Conservation (phyloP, 2,888 invertebrate species). For the Fabriciana adippe region DNA sequence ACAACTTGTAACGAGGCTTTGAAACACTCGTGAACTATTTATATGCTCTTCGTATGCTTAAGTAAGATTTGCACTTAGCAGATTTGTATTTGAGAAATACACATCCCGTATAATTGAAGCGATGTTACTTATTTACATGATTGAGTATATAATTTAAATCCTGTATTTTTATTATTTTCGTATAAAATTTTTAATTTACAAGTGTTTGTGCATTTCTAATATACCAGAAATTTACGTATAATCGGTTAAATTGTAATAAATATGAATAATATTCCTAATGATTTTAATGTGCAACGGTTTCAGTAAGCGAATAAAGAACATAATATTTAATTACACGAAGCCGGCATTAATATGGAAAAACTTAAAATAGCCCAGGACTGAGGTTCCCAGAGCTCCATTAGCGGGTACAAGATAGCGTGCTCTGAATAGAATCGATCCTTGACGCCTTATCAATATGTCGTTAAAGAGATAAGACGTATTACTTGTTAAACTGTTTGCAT, state of each 20-base stretch:
- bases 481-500: slow-evolving; percentile 21
- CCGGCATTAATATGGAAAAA: slow-evolving; percentile 24
- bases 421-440: slow-evolving; percentile 57
- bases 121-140: too few species aligned
- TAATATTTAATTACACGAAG: background rate
- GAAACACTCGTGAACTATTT: slow-evolving; percentile 22
- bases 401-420: slow-evolving; percentile 61
- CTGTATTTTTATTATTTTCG: too few species aligned
- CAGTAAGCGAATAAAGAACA: background rate
- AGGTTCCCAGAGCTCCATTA: slow-evolving; percentile 69
- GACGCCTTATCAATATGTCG: slow-evolving; percentile 60
- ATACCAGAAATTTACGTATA: too few species aligned
- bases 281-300: too few species aligned
- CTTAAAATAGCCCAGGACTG: slow-evolving; percentile 26
- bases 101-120: background rate
- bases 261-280: too few species aligned
- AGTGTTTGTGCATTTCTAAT: too few species aligned
- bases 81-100: background rate
- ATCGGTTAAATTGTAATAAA: too few species aligned
- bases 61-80: slow-evolving; percentile 3
- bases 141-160: too few species aligned
- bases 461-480: slow-evolving; percentile 20
- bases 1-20: slow-evolving; percentile 30
- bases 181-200: too few species aligned
- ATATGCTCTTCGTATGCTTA: slow-evolving; percentile 8